Evolutionary conservation across 2,113 vertebrate genomes (phyloP).

Genomic region (Panthera leo): DNA sequence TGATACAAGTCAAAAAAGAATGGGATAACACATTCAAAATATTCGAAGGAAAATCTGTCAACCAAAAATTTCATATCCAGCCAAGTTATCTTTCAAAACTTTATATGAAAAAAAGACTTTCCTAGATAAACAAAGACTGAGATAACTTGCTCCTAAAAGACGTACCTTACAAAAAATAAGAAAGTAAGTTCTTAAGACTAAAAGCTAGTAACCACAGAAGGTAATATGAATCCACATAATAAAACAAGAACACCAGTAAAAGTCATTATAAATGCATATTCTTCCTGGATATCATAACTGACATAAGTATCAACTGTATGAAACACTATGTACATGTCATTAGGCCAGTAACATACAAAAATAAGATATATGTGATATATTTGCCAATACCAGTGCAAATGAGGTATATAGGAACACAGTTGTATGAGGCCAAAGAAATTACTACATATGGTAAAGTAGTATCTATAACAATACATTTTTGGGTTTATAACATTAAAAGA

Average conservation of each 20-base stretch:
- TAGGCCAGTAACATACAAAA: neutral
- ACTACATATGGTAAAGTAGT: neutral
- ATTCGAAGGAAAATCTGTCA: neutral
- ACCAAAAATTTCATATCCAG: neutral
- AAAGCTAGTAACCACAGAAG: neutral
- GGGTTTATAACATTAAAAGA: neutral
- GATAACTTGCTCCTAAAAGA: neutral
- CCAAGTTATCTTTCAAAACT: neutral
- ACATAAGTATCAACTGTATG: neutral
- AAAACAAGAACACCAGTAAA: neutral
- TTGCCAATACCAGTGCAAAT: neutral
- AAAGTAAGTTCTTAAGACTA: neutral
- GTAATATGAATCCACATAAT: neutral
- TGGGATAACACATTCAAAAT: neutral
- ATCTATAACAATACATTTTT: neutral
- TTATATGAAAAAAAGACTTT: neutral
- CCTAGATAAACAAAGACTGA: neutral
- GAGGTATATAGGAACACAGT: neutral
- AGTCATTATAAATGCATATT: neutral
- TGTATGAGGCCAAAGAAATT: neutral
- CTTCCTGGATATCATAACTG: neutral
- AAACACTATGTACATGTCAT: neutral
- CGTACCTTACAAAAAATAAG: neutral
- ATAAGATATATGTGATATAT: neutral
- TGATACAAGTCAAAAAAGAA: neutral